These are phyloP conservation scores for Labeo calbasu DNA, from an alignment of 2,797 vertebrate species.

Conservation along the genomic window DNA sequence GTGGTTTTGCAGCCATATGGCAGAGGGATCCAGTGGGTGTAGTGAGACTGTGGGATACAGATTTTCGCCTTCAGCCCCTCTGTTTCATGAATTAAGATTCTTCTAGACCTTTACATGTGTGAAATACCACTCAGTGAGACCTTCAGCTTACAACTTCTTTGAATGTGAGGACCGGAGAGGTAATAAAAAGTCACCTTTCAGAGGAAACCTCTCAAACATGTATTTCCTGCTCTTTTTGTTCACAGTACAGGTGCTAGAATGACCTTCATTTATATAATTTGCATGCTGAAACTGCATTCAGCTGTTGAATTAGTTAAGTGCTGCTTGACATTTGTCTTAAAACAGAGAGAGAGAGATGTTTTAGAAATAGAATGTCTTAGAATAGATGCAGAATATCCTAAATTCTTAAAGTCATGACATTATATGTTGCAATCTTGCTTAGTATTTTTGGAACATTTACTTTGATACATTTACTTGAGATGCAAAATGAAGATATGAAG, in stretches of 20 bases:
- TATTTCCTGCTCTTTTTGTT: background rate
- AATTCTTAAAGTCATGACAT: too few species aligned
- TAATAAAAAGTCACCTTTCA: background rate
- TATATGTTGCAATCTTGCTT: too few species aligned
- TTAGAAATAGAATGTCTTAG: too few species aligned
- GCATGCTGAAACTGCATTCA: background rate
- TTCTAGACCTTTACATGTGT: conserved; percentile 18
- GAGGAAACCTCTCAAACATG: background rate
- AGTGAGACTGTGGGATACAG: conserved; percentile 31
- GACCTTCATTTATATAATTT: background rate
- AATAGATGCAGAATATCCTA: too few species aligned
- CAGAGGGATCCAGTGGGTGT: conserved; percentile 3
- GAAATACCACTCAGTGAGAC: background rate
- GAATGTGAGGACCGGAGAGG: background rate
- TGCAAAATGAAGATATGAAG: background rate
- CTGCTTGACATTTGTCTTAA: background rate
- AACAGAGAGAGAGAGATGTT: background rate
- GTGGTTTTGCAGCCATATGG: conserved; percentile 34
- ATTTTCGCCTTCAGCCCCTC: conserved; percentile 28
- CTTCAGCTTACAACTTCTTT: background rate
- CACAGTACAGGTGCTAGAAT: background rate
- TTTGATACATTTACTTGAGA: background rate
- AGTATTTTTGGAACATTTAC: background rate
- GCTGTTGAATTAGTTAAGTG: background rate
- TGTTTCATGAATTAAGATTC: conserved; percentile 36